These are phyloP conservation scores for Paraplagusia blochii DNA, from an alignment of 2,113 vertebrate genomes.

Conservation along the genomic window DNA sequence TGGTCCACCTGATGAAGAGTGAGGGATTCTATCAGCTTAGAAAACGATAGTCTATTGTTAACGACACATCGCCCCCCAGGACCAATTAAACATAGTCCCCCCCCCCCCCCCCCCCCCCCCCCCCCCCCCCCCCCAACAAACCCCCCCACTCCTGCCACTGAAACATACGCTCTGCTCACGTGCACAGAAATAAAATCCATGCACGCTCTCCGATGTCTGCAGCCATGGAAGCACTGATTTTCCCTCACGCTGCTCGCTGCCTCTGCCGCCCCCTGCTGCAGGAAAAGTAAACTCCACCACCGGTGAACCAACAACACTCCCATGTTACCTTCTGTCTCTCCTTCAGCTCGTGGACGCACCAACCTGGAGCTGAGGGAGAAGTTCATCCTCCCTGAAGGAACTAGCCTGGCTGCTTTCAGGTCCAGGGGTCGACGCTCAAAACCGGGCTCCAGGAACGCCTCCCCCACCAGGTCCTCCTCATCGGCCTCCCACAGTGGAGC, in stretches of 20 bases:
- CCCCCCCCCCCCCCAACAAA: no score
- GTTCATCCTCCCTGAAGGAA: slow-evolving; percentile 94
- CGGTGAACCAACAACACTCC: accelerated
- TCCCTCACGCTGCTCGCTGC: slow-evolving; percentile 62
- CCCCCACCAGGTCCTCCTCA: slow-evolving; percentile 92
- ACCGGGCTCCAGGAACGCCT: slow-evolving; percentile 91
- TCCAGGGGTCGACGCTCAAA: slow-evolving; percentile 92
- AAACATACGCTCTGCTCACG: slow-evolving; percentile 35
- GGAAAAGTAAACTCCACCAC: background rate
- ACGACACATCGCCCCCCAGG: no score
- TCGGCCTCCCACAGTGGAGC: slow-evolving; percentile 96
- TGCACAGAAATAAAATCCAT: slow-evolving; percentile 41
- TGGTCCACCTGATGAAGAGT: no score
- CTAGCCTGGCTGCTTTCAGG: slow-evolving; percentile 91
- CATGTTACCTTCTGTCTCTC: background rate
- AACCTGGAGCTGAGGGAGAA: slow-evolving; percentile 97
- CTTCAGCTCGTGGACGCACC: slow-evolving; percentile 90
- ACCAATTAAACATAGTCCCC: background rate
- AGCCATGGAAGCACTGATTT: slow-evolving; percentile 62
- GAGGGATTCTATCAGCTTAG: no score
- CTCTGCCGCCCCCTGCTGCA: slow-evolving; percentile 58
- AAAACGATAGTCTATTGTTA: no score
- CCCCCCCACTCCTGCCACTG: background rate
- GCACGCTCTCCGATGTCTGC: slow-evolving; percentile 48
- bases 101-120: slow-evolving; percentile 5